phyloP scores from a whole-genome alignment of 2,888 invertebrate species.

The Mamestra brassicae region DNA sequence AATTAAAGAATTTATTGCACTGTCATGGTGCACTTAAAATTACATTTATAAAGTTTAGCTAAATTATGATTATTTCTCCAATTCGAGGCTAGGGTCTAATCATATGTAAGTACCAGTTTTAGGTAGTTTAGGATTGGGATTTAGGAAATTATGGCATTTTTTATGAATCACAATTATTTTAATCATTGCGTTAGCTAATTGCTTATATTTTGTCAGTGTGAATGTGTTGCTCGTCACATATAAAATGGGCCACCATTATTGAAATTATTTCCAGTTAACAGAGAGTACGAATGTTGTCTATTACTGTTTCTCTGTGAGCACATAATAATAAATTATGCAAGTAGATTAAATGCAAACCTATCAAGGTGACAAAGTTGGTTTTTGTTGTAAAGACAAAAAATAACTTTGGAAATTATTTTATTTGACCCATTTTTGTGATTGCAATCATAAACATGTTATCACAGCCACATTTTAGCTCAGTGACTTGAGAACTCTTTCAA shows the following conservation, averaged over 20 bases:
- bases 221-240: not conserved
- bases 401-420: not conserved
- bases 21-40: no score
- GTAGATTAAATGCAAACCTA: not conserved
- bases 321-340: no score
- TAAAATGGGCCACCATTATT: not conserved
- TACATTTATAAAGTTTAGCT: not conserved
- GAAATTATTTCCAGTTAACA: no score
- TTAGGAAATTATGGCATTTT: conserved; percentile 11
- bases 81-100: conserved; percentile 8
- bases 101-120: not conserved
- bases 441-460: not conserved
- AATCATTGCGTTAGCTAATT: not conserved
- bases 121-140: not conserved
- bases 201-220: not conserved
- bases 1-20: conserved; percentile 6
- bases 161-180: conserved; percentile 48
- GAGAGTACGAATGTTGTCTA: not conserved
- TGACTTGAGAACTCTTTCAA: not conserved
- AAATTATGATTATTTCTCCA: not conserved
- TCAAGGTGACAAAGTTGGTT: not conserved
- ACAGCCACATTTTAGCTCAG: not conserved
- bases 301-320: no score
- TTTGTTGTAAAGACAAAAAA: conserved; percentile 1
- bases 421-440: conserved; percentile 9